A percentile compares a stretch with the other conserved stretches of the same genome.
Evolutionary conservation across 2,797 vertebrate genomes (phyloP).

Genomic region (Intellagama lesueurii): DNA sequence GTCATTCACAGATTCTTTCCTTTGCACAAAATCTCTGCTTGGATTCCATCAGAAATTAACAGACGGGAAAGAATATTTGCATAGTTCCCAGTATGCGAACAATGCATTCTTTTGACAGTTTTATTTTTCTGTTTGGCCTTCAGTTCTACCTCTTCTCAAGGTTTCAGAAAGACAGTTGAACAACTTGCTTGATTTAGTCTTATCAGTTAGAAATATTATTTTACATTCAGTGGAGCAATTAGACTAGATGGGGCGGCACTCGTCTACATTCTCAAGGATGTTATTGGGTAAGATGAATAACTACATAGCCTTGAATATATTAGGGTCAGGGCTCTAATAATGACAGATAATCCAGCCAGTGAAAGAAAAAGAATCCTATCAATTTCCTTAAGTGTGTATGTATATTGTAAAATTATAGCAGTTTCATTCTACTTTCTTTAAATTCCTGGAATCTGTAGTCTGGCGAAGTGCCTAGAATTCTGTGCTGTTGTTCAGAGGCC

Average conservation of each 20-base stretch:
- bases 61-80: constrained; percentile 19
- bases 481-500: no score
- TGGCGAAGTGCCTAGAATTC: no score
- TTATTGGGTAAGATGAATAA: not conserved
- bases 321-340: not conserved
- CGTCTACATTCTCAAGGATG: not conserved
- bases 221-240: not conserved
- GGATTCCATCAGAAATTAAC: constrained; percentile 17
- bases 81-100: not conserved
- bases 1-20: not conserved
- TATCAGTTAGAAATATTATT: not conserved
- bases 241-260: not conserved
- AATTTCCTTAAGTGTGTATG: not conserved
- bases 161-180: not conserved
- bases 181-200: constrained; percentile 3
- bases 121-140: constrained; percentile 26
- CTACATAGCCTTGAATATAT: not conserved
- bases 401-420: not conserved
- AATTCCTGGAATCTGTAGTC: no score
- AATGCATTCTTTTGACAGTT: constrained; percentile 19
- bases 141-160: not conserved
- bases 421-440: no score
- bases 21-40: constrained; percentile 7
- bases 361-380: not conserved
- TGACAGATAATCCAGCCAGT: not conserved